Base-by-base conservation (phyloP, 2,113 vertebrate genomes). In the Microtus richardsoni region DNA sequence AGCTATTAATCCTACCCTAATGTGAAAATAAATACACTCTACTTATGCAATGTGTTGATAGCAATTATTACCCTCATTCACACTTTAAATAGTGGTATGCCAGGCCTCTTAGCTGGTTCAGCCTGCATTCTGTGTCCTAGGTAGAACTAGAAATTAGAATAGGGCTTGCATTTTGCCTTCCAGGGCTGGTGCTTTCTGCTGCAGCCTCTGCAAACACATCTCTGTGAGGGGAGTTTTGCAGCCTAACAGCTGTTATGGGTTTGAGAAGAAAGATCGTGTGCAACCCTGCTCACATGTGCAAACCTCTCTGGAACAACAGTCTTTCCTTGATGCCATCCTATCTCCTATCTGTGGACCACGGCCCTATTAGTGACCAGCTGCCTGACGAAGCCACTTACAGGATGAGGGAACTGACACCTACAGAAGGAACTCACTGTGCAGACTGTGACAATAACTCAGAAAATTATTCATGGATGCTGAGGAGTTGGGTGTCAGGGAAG, bases 311-410 rank as follows among this genome's bases (percentile, higher is more conserved):
- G 2, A 39, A 17, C 0, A 19, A 3, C 17, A 30, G 2, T 2
- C 13, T 16, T 44, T 5, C 0, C 11, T 2, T 4, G 12, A 60
- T 0, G 2, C 1, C 49, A 12, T n/a, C 7, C 3, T 2, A 47
- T 12, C 7, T 39, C 79, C 47, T 44, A 36, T 21, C 24, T 68
- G 26, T 0, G 4, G 7, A 41, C 3, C 2, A 33, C 80, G 30
- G 13, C 4, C 36, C 22, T 36, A 26, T 10, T 28, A n/a, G 36
- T 88, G 49, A 88, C n/a, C 16, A 26, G 19, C 22, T 28, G 7
- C 12, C 14, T 39, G 36, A 39, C 4, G 28, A 39, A 17, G 47
- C 1, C 22, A 73, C 36, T 73, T 54, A 54, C 54, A 54, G 47
- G 16, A 74, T 36, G 62, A 87, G 36, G 12, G 7, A 54, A n/a